These are phyloP conservation scores for Triplophysa yarkandensis DNA, from an alignment of 2,797 vertebrate genomes.

Conservation along the genomic window DNA sequence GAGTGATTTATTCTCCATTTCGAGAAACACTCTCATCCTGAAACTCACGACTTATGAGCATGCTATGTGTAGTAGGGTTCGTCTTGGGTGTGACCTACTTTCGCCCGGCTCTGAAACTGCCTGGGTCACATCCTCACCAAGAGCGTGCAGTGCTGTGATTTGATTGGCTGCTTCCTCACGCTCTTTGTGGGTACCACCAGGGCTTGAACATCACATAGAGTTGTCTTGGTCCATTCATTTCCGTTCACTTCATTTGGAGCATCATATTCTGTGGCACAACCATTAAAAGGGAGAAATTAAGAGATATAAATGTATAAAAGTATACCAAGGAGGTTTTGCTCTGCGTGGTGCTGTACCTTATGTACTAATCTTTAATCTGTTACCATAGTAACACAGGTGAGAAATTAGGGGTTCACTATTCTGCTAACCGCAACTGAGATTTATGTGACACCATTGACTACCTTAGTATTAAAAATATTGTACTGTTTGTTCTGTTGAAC, in stretches of 20 bases:
- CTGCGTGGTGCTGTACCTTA: conserved; percentile 70
- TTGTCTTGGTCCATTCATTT: conserved; percentile 3
- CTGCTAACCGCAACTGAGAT: no score
- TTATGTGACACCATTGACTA: no score
- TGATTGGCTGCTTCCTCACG: conserved; percentile 74
- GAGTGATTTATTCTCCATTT: conserved; percentile 18
- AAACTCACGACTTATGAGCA: conserved; percentile 10
- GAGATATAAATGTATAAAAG: conserved; percentile 43
- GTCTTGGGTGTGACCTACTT: conserved; percentile 76
- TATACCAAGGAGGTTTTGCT: conserved; percentile 66
- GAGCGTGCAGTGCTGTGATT: conserved; percentile 68
- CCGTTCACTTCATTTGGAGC: background rate
- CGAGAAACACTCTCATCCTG: background rate
- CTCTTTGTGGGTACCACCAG: conserved; percentile 73
- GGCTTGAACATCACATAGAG: conserved; percentile 41
- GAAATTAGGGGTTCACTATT: conserved; percentile 60
- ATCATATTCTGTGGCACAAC: background rate
- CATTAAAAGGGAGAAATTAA: background rate
- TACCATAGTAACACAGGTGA: conserved; percentile 70
- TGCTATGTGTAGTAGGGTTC: conserved; percentile 28
- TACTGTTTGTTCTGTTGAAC: no score
- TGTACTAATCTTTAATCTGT: conserved; percentile 82
- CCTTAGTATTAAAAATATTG: no score
- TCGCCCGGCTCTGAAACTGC: conserved; percentile 78
- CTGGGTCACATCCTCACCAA: conserved; percentile 75